Evolutionary conservation across 2,113 vertebrate species (phyloP), one percentile per base, ranked within the genome.

Genomic region (Amphilophus citrinellus): DNA sequence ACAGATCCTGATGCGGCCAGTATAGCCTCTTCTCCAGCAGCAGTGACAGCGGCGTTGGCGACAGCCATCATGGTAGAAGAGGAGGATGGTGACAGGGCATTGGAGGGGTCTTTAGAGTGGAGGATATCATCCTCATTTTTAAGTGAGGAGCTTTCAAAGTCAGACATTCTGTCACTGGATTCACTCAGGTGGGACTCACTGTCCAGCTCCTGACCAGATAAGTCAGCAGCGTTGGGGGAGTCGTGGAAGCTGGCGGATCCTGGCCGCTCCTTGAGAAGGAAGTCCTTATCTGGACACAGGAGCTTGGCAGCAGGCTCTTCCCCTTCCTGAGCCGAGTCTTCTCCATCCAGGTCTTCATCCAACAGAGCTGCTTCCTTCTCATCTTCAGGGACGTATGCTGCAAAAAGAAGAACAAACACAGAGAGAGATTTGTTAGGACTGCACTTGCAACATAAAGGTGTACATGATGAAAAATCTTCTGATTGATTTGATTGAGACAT

Each of bases 181-280:
- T 99, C 98, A 8, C 98, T 99, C 93, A 98, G 95, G 90, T 99
- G 98, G 10, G 98, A 99, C 92, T 98, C 97, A 14, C 98, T 99
- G 97, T 99, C 98, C 96, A 99, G 96, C 73, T 99, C 98, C 87
- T 99, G 98, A 94, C 98, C 97, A 77, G 98, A 99, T 87, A 99
- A 97, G 93, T 99, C 98, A 0, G 97, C 97, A 1, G 95, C 82
- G 10, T 87, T 96, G 1, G 98, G 98, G 82, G 98, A 99, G 91
- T 97, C 97, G 83, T 98, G 98, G 94, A 97, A 97, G 91, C 96
- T 97, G 88, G 96, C 95, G 76, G 97, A 97, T 92, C 96, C 97
- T 83, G 96, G 94, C 79, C 95, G 96, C 92, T 97, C 96, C 92
- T 97, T 98, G 71, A 94, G 88, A 85, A 94, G 88, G 84, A 97